Conservation (phyloP, 2,888 invertebrate genomes). For the Synanthedon vespiformis region DNA sequence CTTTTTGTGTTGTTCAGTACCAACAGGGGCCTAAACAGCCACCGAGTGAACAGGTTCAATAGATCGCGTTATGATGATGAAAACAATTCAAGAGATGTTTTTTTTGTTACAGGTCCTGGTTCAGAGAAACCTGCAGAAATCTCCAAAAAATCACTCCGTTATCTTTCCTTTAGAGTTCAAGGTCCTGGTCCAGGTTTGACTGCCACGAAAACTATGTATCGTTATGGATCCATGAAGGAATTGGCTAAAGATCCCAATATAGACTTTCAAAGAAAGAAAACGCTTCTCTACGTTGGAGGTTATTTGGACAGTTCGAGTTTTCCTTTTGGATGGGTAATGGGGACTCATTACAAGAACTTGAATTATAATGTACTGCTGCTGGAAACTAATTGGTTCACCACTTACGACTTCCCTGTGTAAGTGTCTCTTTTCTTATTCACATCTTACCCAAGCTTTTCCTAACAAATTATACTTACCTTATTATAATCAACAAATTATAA, state of each 20-base stretch:
- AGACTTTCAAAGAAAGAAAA: conserved; percentile 18
- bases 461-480: no score
- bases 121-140: conserved; percentile 1
- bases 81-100: no score
- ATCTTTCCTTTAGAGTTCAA: conserved; percentile 1
- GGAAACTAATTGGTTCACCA: conserved; percentile 33
- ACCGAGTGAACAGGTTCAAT: no score
- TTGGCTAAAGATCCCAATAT: conserved; percentile 2
- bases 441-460: neutral
- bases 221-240: neutral
- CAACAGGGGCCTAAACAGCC: no score
- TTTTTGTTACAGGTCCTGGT: conserved; percentile 2
- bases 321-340: conserved; percentile 17
- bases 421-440: conserved; percentile 10
- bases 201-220: neutral
- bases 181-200: neutral
- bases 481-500: no score
- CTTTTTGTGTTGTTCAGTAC: no score
- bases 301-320: conserved; percentile 35
- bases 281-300: conserved; percentile 37
- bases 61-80: no score
- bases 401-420: conserved; percentile 40
- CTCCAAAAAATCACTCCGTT: neutral
- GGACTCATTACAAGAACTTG: conserved; percentile 21
- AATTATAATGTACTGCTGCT: conserved; percentile 37